phyloP scores from a whole-genome alignment of 2,888 invertebrate species.

The Pammene aurita region DNA sequence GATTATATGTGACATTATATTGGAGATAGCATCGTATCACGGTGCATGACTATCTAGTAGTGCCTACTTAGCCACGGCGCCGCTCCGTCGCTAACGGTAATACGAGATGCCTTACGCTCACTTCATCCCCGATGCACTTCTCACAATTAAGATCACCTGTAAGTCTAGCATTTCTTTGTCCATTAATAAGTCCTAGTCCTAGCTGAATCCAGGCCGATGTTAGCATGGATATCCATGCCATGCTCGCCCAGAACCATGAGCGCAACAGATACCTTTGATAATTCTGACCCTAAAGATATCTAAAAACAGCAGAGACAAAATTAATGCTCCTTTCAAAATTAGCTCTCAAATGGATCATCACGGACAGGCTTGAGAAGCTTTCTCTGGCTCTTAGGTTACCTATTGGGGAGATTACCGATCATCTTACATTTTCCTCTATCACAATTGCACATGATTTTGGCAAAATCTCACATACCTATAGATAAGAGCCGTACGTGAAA shows the following conservation, averaged over 20 bases:
- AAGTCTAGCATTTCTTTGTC: constrained; percentile 1
- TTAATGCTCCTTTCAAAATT: too few species aligned
- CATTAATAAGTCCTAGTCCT: not conserved
- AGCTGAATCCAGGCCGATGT: not conserved
- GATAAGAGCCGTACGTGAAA: not conserved
- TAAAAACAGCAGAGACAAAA: too few species aligned
- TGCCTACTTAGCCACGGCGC: constrained; percentile 63
- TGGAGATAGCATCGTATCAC: constrained; percentile 37
- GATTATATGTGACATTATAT: constrained; percentile 39
- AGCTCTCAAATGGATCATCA: too few species aligned
- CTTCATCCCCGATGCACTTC: constrained; percentile 59
- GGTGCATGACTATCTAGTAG: constrained; percentile 50
- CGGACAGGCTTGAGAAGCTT: too few species aligned
- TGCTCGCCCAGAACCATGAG: not conserved
- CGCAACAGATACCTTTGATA: not conserved
- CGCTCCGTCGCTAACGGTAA: constrained; percentile 76
- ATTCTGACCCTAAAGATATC: not conserved
- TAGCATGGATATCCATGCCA: not conserved
- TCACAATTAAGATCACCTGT: constrained; percentile 47
- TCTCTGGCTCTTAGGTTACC: too few species aligned
- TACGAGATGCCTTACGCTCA: constrained; percentile 74
- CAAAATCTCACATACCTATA: not conserved
- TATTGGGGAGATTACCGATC: too few species aligned
- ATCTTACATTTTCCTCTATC: too few species aligned
- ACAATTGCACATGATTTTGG: too few species aligned